Conservation (phyloP, 1,140 invertebrate genomes). For the Drosophila bocqueti region DNA sequence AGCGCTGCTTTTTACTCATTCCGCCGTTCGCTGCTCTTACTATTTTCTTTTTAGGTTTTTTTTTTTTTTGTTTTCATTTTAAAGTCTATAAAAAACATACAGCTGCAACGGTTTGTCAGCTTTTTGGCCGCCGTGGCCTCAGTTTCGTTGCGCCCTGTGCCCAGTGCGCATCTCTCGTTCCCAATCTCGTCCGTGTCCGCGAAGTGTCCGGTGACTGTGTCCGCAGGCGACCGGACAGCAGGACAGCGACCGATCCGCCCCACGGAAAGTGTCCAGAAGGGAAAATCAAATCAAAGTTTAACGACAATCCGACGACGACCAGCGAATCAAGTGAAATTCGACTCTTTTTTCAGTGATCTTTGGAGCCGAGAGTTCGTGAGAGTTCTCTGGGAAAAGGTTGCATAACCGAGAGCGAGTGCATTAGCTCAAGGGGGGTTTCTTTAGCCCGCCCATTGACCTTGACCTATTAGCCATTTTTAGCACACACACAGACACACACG, state of each 20-base stretch:
- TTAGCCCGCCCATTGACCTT: constrained; percentile 66
- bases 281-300: not conserved
- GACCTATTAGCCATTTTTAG: constrained; percentile 74
- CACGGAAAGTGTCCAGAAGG: constrained; percentile 29
- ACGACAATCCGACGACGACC: constrained; percentile 9
- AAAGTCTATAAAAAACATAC: constrained; percentile 71
- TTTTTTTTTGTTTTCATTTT: not conserved
- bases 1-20: constrained; percentile 56
- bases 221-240: constrained; percentile 23
- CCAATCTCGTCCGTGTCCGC: constrained; percentile 33
- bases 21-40: constrained; percentile 22
- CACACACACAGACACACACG: constrained; percentile 15
- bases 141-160: constrained; percentile 58
- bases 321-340: constrained; percentile 40
- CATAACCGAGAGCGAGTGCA: constrained; percentile 26
- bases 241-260: constrained; percentile 1
- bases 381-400: constrained; percentile 24
- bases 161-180: constrained; percentile 43
- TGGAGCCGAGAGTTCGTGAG: not conserved
- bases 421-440: constrained; percentile 23
- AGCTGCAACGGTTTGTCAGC: constrained; percentile 53
- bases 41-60: constrained; percentile 25
- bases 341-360: constrained; percentile 51
- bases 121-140: constrained; percentile 47
- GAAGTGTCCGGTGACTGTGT: constrained; percentile 59